Conservation (phyloP, 2,113 vertebrate genomes). For the Psephotus haematonotus region DNA sequence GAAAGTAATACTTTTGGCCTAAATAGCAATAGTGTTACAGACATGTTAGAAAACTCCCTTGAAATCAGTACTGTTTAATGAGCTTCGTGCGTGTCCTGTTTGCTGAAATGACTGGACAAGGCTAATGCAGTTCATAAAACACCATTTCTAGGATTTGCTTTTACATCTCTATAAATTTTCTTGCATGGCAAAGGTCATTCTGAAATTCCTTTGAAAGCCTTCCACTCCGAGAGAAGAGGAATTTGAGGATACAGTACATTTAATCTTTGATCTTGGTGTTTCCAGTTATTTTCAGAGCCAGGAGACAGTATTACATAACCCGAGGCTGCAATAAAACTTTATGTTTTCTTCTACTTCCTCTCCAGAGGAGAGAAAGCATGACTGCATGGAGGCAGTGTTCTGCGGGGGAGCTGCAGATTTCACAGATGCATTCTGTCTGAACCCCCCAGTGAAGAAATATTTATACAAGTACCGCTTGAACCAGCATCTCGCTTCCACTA, state of each 20-base stretch:
- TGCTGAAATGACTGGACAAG: neutral
- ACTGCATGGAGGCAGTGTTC: neutral
- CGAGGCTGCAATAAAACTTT: neutral
- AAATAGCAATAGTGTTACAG: neutral
- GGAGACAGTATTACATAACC: slow-evolving; percentile 1
- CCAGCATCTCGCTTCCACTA: neutral
- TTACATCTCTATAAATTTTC: neutral
- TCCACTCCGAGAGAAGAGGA: neutral
- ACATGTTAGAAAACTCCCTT: neutral
- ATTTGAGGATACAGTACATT: neutral
- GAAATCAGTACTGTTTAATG: neutral
- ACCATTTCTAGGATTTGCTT: neutral
- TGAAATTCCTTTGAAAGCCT: slow-evolving; percentile 1
- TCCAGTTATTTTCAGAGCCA: slow-evolving; percentile 33
- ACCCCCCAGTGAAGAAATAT: slow-evolving; percentile 6
- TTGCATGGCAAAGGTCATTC: neutral
- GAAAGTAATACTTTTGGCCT: neutral
- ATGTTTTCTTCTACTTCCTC: neutral
- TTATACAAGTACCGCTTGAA: slow-evolving; percentile 1
- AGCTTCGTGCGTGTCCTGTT: neutral
- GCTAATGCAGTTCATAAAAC: neutral
- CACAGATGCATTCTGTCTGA: slow-evolving; percentile 3
- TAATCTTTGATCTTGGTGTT: slow-evolving; percentile 12
- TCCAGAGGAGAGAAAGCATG: neutral
- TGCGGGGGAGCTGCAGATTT: neutral